Conservation (phyloP, 2,888 invertebrate species). For the Athalia circularis region DNA sequence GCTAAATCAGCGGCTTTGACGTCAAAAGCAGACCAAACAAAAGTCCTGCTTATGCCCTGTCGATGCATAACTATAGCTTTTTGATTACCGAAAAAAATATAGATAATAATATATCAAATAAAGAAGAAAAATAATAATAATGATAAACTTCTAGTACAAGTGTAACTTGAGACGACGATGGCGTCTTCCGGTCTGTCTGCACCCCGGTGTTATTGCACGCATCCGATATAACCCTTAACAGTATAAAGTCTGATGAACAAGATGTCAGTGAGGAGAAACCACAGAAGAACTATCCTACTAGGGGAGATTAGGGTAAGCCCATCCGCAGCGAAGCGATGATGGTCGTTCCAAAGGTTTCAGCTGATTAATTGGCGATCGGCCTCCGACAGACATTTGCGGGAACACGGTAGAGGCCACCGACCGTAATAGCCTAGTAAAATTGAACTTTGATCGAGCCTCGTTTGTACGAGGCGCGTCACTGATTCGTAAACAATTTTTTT, state of each 20-base stretch:
- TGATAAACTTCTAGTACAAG: too few relatives aligned
- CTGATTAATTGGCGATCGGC: constrained; percentile 69
- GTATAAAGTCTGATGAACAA: constrained; percentile 51
- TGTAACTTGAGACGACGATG: not conserved
- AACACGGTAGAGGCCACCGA: not conserved
- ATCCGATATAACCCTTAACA: constrained; percentile 16
- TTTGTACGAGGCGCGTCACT: constrained; percentile 26
- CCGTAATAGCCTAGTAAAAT: constrained; percentile 22
- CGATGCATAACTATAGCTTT: too few relatives aligned
- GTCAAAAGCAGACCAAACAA: too few relatives aligned
- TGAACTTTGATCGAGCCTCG: constrained; percentile 31
- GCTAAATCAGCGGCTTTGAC: not conserved
- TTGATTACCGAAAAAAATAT: too few relatives aligned
- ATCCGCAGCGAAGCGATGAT: constrained; percentile 65
- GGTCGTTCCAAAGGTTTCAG: constrained; percentile 70
- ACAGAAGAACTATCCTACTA: constrained; percentile 57
- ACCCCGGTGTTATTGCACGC: not conserved
- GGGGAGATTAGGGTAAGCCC: constrained; percentile 69
- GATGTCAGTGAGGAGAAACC: constrained; percentile 62
- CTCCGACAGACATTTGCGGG: constrained; percentile 49
- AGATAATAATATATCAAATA: not conserved
- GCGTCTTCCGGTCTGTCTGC: constrained; percentile 13
- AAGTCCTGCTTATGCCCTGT: too few relatives aligned
- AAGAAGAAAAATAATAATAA: not conserved
- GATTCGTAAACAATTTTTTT: constrained; percentile 25